phyloP scores from a whole-genome alignment of 2,888 invertebrate genomes.

The Pandemis heparana region DNA sequence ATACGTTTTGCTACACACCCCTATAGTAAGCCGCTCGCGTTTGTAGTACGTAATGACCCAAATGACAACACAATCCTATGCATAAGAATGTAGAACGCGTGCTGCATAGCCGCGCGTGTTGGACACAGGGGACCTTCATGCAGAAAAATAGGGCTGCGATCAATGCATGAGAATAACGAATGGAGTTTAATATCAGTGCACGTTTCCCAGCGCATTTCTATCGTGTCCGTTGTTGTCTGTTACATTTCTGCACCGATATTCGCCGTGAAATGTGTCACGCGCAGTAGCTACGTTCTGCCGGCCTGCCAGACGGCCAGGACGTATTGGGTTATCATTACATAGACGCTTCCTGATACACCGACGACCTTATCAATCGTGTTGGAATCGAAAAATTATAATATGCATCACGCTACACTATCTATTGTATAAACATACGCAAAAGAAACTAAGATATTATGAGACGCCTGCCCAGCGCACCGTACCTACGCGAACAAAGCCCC shows the following conservation, averaged over 20 bases:
- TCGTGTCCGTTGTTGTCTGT: background rate
- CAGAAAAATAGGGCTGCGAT: slow-evolving; percentile 39
- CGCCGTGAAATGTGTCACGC: slow-evolving; percentile 31
- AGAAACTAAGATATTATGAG: background rate
- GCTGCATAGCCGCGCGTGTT: slow-evolving; percentile 33
- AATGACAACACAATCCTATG: slow-evolving; percentile 30
- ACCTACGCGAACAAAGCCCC: too few species aligned
- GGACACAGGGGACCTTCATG: slow-evolving; percentile 22
- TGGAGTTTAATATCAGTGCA: slow-evolving; percentile 13
- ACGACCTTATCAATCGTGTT: background rate
- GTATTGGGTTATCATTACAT: slow-evolving; percentile 1
- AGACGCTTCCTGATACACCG: slow-evolving; percentile 17
- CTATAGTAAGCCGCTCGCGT: slow-evolving; percentile 26
- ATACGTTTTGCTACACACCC: slow-evolving; percentile 25
- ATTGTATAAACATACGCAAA: background rate
- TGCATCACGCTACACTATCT: background rate
- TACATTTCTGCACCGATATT: slow-evolving; percentile 21
- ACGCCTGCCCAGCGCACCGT: background rate
- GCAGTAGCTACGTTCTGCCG: slow-evolving; percentile 22
- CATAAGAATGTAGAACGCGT: slow-evolving; percentile 37
- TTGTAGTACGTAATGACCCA: slow-evolving; percentile 31
- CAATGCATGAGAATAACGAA: slow-evolving; percentile 31
- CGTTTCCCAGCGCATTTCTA: background rate
- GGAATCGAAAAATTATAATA: background rate
- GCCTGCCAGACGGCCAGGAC: slow-evolving; percentile 25